Conservation (phyloP, 2,797 vertebrate genomes). For the Craterocephalus amniculus region DNA sequence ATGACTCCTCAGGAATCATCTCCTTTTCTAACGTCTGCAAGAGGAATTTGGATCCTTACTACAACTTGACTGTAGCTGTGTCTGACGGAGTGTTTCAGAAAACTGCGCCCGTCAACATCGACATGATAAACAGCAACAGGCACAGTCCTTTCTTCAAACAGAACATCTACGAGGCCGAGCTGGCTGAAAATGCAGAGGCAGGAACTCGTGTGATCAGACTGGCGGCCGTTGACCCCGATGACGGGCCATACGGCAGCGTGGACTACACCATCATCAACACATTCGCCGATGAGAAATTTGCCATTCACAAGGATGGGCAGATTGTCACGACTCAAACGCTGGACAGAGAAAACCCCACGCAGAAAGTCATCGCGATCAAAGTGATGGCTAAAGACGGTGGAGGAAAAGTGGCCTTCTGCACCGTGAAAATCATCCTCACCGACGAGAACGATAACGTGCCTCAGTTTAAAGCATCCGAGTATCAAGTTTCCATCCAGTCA, state of each 20-base stretch:
- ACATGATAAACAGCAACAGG: slow-evolving; percentile 92
- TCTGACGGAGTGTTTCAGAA: slow-evolving; percentile 95
- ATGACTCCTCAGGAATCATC: slow-evolving; percentile 93
- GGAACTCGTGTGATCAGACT: slow-evolving; percentile 95
- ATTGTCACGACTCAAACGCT: slow-evolving; percentile 91
- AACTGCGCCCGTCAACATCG: slow-evolving; percentile 93
- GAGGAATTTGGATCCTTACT: slow-evolving; percentile 89
- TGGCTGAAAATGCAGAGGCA: slow-evolving; percentile 93
- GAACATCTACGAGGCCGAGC: slow-evolving; percentile 91
- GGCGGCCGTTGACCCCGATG: slow-evolving; percentile 91
- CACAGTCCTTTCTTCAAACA: slow-evolving; percentile 92
- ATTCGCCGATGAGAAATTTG: slow-evolving; percentile 92
- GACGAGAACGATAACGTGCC: slow-evolving; percentile 97
- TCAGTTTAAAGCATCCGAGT: slow-evolving; percentile 91
- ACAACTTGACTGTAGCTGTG: slow-evolving; percentile 91
- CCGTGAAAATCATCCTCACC: slow-evolving; percentile 95
- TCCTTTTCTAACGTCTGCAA: slow-evolving; percentile 93
- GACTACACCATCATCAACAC: slow-evolving; percentile 99
- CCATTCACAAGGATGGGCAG: slow-evolving; percentile 87
- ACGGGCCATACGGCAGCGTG: slow-evolving; percentile 91
- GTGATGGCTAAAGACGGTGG: slow-evolving; percentile 97
- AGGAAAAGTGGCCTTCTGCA: slow-evolving; percentile 95
- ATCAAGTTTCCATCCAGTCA: slow-evolving; percentile 92
- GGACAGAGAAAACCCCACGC: slow-evolving; percentile 93
- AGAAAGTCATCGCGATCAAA: slow-evolving; percentile 95